Percentiles rank a stretch among this genome's conserved stretches.
phyloP scores from a whole-genome alignment of 2,888 invertebrate genomes.

The Neocrepidodera transversa region DNA sequence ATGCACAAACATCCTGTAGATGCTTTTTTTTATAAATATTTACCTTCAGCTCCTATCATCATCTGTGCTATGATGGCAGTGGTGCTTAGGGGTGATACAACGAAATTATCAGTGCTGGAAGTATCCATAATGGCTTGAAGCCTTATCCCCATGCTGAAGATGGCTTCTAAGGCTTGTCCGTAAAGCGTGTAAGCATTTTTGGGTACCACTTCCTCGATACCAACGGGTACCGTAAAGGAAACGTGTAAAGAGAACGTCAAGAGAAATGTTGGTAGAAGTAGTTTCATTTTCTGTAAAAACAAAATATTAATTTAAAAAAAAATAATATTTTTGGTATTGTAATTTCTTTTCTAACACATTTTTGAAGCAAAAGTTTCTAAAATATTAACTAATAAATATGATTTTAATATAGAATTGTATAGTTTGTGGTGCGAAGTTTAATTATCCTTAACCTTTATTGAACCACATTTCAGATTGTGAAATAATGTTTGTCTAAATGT shows the following conservation, averaged over 20 bases:
- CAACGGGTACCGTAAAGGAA: background rate
- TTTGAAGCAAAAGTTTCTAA: too few relatives aligned
- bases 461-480: too few relatives aligned
- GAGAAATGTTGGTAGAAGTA: constrained; percentile 3
- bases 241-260: background rate
- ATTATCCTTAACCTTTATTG: too few relatives aligned
- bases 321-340: too few relatives aligned
- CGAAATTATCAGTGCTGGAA: constrained; percentile 50
- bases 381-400: too few relatives aligned
- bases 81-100: constrained; percentile 58
- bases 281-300: constrained; percentile 33
- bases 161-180: constrained; percentile 52
- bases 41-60: constrained; percentile 56
- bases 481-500: too few relatives aligned
- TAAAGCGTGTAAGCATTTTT: constrained; percentile 21
- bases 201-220: constrained; percentile 16
- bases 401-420: too few relatives aligned
- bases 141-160: constrained; percentile 55
- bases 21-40: too few relatives aligned
- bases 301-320: background rate
- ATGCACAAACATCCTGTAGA: too few relatives aligned
- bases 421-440: too few relatives aligned
- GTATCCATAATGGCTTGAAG: constrained; percentile 51
- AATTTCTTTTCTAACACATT: too few relatives aligned
- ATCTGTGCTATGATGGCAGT: constrained; percentile 56